A percentile compares a stretch with the other conserved stretches of the same genome.
Conservation (phyloP, 2,888 invertebrate genomes). For the Opisthograptis luteolata region DNA sequence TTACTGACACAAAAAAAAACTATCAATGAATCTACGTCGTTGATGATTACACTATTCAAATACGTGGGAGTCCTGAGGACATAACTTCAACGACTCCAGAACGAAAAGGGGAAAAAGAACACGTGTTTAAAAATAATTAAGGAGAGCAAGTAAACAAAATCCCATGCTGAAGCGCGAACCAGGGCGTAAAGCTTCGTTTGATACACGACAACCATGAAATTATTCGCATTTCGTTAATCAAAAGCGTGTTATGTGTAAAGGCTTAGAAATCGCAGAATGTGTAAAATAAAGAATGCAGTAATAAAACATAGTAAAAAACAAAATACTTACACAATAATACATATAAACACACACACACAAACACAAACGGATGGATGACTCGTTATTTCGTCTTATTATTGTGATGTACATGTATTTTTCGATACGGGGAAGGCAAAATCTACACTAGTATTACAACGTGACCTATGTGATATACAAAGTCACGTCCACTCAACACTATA, state of each 20-base stretch:
- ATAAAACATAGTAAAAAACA: slow-evolving; percentile 32
- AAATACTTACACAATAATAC: slow-evolving; percentile 28
- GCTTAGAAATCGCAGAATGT: slow-evolving; percentile 12
- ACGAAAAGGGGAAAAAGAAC: slow-evolving; percentile 21
- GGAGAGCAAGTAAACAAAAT: slow-evolving; percentile 37
- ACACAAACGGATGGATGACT: slow-evolving; percentile 35
- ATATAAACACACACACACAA: slow-evolving; percentile 33
- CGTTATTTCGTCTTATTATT: slow-evolving; percentile 32
- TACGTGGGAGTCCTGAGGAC: slow-evolving; percentile 71
- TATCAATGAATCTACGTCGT: slow-evolving; percentile 15
- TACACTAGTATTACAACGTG: not conserved
- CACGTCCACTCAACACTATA: too few species aligned
- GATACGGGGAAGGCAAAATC: slow-evolving; percentile 26
- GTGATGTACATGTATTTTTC: slow-evolving; percentile 23
- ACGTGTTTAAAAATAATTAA: slow-evolving; percentile 21
- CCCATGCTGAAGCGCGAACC: slow-evolving; percentile 47
- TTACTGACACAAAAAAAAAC: not conserved
- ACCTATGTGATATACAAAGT: not conserved
- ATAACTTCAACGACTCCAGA: slow-evolving; percentile 74
- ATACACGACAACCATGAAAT: slow-evolving; percentile 30
- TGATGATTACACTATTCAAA: slow-evolving; percentile 17
- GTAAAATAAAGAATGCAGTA: slow-evolving; percentile 17
- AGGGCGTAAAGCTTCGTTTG: slow-evolving; percentile 32
- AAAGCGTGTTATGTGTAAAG: slow-evolving; percentile 28
- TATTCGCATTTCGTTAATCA: slow-evolving; percentile 35